phyloP scores from a whole-genome alignment of 2,113 vertebrate genomes.

The Pygoscelis adeliae region DNA sequence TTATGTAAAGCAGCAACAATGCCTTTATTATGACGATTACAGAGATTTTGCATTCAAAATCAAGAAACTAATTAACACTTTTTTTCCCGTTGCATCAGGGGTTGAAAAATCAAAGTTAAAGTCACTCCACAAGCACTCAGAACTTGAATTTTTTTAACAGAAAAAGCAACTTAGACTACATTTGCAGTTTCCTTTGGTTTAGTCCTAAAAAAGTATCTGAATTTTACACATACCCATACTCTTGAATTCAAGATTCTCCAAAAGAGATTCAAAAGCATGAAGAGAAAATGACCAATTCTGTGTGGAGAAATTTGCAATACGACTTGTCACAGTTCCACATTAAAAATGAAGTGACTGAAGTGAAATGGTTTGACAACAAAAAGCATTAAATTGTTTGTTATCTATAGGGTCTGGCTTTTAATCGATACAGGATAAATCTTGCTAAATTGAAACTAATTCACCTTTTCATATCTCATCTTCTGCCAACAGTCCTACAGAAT shows the following conservation, averaged over 20 bases:
- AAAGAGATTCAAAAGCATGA: not conserved
- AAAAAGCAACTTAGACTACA: not conserved
- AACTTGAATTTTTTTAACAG: not conserved
- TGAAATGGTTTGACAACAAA: not conserved
- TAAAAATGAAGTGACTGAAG: not conserved
- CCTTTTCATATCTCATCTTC: not conserved
- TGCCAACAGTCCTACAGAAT: not conserved
- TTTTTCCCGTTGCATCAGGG: slow-evolving; percentile 55
- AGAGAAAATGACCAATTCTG: not conserved
- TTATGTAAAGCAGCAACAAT: slow-evolving; percentile 74
- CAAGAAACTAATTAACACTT: slow-evolving; percentile 48
- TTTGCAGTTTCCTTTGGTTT: not conserved
- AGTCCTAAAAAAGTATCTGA: not conserved
- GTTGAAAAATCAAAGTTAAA: slow-evolving; percentile 63
- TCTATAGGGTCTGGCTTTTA: not conserved
- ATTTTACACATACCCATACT: not conserved
- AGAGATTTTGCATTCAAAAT: slow-evolving; percentile 61
- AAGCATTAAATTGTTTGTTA: not conserved
- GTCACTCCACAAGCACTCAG: not conserved
- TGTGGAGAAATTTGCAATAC: not conserved
- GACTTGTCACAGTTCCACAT: not conserved
- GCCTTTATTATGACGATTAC: slow-evolving; percentile 58
- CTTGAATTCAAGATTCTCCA: not conserved
- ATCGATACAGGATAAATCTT: not conserved
- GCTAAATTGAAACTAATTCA: not conserved